A percentile compares a stretch with the other conserved stretches of the same genome.
Conservation (phyloP, 2,797 vertebrate species). For the Pteropus rufus region DNA sequence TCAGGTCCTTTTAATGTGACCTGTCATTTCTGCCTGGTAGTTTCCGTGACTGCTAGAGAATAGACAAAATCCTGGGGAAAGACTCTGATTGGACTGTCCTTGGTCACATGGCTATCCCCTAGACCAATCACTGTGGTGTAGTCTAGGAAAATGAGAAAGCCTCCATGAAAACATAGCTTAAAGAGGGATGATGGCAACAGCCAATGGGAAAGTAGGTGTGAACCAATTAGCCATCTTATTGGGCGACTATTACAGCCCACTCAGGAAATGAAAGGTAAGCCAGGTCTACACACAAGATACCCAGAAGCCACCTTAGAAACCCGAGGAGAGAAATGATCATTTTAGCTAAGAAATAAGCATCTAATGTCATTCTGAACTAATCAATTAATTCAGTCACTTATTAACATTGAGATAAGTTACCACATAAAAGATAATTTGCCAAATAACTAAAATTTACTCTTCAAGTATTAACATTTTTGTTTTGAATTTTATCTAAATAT, state of each 20-base stretch:
- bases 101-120: not conserved
- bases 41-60: not conserved
- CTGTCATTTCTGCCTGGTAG: not conserved
- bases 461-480: not conserved
- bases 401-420: not conserved
- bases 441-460: not conserved
- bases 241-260: not conserved
- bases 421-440: not conserved
- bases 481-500: not conserved
- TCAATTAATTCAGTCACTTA: not conserved
- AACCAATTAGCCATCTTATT: not conserved
- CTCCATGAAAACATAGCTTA: not conserved
- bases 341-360: conserved; percentile 1
- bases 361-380: not conserved
- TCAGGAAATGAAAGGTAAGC: not conserved
- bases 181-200: not conserved
- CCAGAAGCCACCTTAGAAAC: not conserved
- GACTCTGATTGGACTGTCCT: not conserved
- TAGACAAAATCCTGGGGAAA: not conserved
- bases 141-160: not conserved
- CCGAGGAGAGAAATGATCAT: not conserved
- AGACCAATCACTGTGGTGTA: not conserved
- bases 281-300: not conserved
- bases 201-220: not conserved
- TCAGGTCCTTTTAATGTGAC: not conserved